Evolutionary conservation across 2,888 invertebrate species (phyloP).

Genomic region (Creontiades dilutus): DNA sequence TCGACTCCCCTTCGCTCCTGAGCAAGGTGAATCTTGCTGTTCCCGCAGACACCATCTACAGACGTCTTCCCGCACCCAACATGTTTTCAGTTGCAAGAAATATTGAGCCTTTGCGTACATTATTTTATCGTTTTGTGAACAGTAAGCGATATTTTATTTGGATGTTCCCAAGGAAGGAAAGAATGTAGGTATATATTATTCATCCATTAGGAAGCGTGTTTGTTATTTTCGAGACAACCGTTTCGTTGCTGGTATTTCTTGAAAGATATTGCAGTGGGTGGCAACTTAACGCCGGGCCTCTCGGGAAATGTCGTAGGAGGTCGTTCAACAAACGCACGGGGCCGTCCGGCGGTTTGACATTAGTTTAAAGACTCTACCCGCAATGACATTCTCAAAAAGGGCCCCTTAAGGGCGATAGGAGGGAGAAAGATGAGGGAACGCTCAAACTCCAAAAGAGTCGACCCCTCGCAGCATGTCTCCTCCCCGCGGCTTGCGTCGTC

Average conservation of each 20-base stretch:
- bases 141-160: neutral
- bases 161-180: neutral
- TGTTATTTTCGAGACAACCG: no score
- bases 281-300: neutral
- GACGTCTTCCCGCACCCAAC: no score
- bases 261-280: neutral
- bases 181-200: no score
- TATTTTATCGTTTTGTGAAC: neutral
- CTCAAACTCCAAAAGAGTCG: slow-evolving; percentile 53
- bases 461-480: no score
- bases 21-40: no score
- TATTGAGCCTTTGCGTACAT: no score
- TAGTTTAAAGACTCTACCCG: slow-evolving; percentile 56
- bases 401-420: slow-evolving; percentile 61
- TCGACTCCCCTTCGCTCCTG: no score
- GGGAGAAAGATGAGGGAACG: slow-evolving; percentile 54
- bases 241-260: neutral
- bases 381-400: slow-evolving; percentile 69
- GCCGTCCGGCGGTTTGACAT: slow-evolving; percentile 49
- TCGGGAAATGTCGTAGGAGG: neutral
- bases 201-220: no score
- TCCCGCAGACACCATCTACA: no score
- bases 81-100: no score
- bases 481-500: no score
- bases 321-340: neutral